Evolutionary conservation across 2,113 vertebrate genomes (phyloP), one percentile per base, ranked within the genome.

Genomic region (Alectura lathami): DNA sequence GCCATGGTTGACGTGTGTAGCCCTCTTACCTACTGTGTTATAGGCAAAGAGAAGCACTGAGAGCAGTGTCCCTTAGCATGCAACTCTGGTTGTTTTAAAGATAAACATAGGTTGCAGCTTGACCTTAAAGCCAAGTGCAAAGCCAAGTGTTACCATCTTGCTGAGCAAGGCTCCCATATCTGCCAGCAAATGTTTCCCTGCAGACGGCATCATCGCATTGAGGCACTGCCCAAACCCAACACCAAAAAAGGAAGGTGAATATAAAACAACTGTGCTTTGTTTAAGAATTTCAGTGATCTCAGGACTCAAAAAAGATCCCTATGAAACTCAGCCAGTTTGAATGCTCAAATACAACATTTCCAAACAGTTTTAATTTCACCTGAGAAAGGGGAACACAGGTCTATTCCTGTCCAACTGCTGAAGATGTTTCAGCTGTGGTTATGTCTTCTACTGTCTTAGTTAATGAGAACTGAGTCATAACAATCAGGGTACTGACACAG

Each of bases 281-380:
- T 66, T 56, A 60, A 60, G 12, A 59, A 16, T 40, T 76, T 30
- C 54, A 51, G 22, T 32, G 42, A 77, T 66, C 50, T 45, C 21
- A 36, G 8, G 9, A 18, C 18, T 9, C 48, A 13, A 9, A 70
- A 77, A 53, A 50, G 18, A 8, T 47, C 13, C 56, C 17, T 9
- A 4, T 30, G 38, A 77, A 17, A n/a, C 1, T 6, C 2, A 0
- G 0, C 9, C 4, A 2, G 8, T 13, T 83, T 59, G 27, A 63
- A 15, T 42, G 9, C 47, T 79, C 3, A 3, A 88, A 69, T 43
- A 23, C 12, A 22, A 4, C 38, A 51, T 51, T 90, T 72, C 17
- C 20, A 63, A 70, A 54, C 6, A 45, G 16, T 21, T 57, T 68
- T 68, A 4, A 2, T 72, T 73, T 87, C 62, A 69, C 9, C n/a